Base-by-base conservation (phyloP, 2,797 vertebrate species). In the Manis pentadactyla region DNA sequence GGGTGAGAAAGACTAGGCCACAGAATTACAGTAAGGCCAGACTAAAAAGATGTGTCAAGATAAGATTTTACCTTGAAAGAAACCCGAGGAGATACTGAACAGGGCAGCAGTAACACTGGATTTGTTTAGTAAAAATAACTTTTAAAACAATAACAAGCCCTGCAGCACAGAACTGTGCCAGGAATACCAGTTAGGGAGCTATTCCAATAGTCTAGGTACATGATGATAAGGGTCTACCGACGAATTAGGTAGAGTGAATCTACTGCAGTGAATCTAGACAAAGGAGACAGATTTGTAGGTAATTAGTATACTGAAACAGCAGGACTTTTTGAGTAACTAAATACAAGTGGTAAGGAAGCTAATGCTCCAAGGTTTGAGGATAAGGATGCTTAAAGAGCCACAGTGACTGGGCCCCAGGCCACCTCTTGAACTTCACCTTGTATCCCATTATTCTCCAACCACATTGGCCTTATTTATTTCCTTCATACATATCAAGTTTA, bases 61-160 rank as follows among this genome's bases (percentile, higher is more conserved):
- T 25, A 88, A 79, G 21, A 37, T 46, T 42, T 31, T 49, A 82
- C 17, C 61, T 59, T 27, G 39, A 87, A 87, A 81, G 31, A 19
- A 90, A 66, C 23, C 34, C 68, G 37, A 92, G 51, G 46, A 91
- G 10, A 83, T 3, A 3, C 0, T 75, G 34, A 93, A 69, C 10
- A 81, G 13, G 21, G 19, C 82, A 87, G 64, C 1, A 27, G 11
- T 68, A 61, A 61, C 73, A 83, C 18, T 42, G 42, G 42, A 81
- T 88, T 23, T 93, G 27, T 66, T 93, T 59, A 87, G 34, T 61
- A 71, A 77, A 64, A 53, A 85, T 12, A 93, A 83, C 42, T 77
- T 51, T 37, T 75, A 79, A 37, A 94, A 64, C 13, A 73, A 51
- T 29, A 93, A 25, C 1, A 29, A 77, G 14, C 75, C 55, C 25